These are phyloP conservation scores for Orthosia incerta DNA, from an alignment of 2,888 invertebrate species.

Conservation along the genomic window DNA sequence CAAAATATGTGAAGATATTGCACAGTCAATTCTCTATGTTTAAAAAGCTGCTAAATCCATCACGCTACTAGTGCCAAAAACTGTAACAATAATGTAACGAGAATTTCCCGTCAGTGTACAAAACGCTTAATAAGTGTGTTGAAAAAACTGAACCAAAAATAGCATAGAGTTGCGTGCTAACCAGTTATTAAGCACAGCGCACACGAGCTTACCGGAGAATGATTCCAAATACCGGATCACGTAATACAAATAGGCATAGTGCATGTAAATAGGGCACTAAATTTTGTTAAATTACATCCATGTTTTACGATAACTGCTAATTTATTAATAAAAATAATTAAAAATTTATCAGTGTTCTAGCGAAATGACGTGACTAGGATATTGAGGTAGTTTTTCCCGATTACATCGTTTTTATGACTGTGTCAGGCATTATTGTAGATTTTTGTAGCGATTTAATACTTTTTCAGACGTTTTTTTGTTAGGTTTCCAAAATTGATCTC, in stretches of 20 bases:
- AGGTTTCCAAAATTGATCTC: background rate
- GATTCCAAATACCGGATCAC: slow-evolving; percentile 59
- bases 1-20: background rate
- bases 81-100: slow-evolving; percentile 9
- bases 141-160: slow-evolving; percentile 53
- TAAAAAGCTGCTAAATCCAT: background rate
- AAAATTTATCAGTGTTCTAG: slow-evolving; percentile 36
- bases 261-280: slow-evolving; percentile 57
- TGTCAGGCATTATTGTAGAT: background rate
- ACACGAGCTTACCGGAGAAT: slow-evolving; percentile 58
- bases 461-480: slow-evolving; percentile 1
- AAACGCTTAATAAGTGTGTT: slow-evolving; percentile 25
- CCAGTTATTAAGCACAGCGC: slow-evolving; percentile 56
- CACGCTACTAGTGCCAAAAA: slow-evolving; percentile 10
- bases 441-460: background rate
- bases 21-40: background rate
- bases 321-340: slow-evolving; percentile 35
- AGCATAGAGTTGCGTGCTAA: slow-evolving; percentile 56
- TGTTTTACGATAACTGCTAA: slow-evolving; percentile 28
- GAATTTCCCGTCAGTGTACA: slow-evolving; percentile 19
- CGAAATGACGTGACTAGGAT: slow-evolving; percentile 21
- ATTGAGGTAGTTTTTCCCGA: slow-evolving; percentile 10
- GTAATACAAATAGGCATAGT: slow-evolving; percentile 58
- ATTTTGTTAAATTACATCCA: slow-evolving; percentile 49
- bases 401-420: slow-evolving; percentile 23